phyloP scores from a whole-genome alignment of 2,797 vertebrate species.

The Helicolenus hilgendorfi region DNA sequence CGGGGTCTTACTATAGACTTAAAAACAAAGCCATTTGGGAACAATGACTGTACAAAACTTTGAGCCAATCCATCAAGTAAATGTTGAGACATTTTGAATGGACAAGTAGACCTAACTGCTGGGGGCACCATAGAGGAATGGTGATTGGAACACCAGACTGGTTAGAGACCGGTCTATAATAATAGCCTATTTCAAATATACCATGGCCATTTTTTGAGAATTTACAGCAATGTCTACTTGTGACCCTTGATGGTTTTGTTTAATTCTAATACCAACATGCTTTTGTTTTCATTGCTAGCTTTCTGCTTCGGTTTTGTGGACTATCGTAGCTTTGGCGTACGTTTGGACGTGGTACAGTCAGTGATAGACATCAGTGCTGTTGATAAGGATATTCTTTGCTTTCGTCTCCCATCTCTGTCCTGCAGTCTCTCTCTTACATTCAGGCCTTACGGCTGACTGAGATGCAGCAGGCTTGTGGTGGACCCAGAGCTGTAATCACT shows the following conservation, averaged over 20 bases:
- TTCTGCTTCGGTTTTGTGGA: neutral
- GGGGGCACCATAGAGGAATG: too few relatives aligned
- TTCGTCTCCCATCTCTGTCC: neutral
- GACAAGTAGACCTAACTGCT: neutral
- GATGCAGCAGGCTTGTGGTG: neutral
- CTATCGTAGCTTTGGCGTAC: neutral
- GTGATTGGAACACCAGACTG: neutral
- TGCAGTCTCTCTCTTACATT: neutral
- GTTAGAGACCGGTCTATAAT: too few relatives aligned
- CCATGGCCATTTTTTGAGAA: neutral
- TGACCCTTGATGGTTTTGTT: neutral
- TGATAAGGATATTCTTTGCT: neutral
- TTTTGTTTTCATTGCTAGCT: neutral
- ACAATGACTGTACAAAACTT: neutral
- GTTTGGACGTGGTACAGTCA: neutral
- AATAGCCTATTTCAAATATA: too few relatives aligned
- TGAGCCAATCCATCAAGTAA: neutral
- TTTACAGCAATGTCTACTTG: neutral
- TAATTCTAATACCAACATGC: neutral
- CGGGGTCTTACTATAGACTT: too few relatives aligned
- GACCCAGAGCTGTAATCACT: constrained; percentile 29
- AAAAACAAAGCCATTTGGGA: neutral
- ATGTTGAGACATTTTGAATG: neutral
- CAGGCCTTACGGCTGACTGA: neutral
- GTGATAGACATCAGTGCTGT: neutral